These are phyloP conservation scores for Regulus satrapa DNA, from an alignment of 2,113 vertebrate species.

Conservation along the genomic window DNA sequence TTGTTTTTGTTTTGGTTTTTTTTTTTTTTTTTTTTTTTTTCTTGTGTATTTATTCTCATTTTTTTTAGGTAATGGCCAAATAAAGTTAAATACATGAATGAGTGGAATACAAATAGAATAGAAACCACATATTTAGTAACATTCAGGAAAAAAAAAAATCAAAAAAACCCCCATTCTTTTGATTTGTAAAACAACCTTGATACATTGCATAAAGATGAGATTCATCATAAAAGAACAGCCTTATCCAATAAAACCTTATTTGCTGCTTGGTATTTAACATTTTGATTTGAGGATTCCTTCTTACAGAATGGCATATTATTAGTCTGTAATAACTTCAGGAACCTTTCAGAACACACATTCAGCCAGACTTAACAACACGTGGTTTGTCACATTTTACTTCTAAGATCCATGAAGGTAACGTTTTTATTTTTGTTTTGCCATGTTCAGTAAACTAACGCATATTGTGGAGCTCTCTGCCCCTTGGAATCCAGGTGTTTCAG, in stretches of 20 bases:
- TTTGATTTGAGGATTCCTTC: not conserved
- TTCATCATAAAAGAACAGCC: not conserved
- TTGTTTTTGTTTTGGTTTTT: too few species aligned
- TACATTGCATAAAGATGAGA: not conserved
- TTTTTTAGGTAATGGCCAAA: not conserved
- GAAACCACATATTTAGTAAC: not conserved
- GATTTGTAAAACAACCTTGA: not conserved
- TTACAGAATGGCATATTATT: not conserved
- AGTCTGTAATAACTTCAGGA: not conserved
- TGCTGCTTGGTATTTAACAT: not conserved
- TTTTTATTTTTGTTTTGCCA: slow-evolving; percentile 34
- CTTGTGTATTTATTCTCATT: not conserved
- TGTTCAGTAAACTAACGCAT: slow-evolving; percentile 28
- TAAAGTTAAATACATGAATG: not conserved
- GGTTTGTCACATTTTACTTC: not conserved
- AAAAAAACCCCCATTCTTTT: too few species aligned
- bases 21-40: not conserved
- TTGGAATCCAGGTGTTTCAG: not conserved
- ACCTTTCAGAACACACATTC: not conserved
- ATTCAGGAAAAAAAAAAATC: not conserved
- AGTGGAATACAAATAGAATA: not conserved
- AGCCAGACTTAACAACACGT: slow-evolving; percentile 1
- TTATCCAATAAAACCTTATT: not conserved
- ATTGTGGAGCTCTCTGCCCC: not conserved
- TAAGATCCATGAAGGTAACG: slow-evolving; percentile 32